A percentile compares a stretch with the other conserved stretches of the same genome.
Conservation (phyloP, 2,888 invertebrate genomes). For the Diarsia brunnea region DNA sequence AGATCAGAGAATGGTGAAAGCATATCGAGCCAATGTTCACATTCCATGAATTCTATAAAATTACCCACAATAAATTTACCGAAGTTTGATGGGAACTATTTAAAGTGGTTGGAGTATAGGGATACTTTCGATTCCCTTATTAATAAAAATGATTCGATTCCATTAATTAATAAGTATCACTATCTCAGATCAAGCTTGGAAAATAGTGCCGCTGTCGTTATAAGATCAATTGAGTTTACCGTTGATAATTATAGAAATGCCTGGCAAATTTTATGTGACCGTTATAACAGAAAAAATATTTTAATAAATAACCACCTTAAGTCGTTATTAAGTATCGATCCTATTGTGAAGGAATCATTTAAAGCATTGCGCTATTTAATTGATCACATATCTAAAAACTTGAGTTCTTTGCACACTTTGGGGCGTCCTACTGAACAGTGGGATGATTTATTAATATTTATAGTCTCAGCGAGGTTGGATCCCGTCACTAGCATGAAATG, state of each 20-base stretch:
- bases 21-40: too few relatives aligned
- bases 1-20: too few relatives aligned
- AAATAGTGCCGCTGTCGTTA: slow-evolving; percentile 45
- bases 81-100: too few relatives aligned
- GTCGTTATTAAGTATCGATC: slow-evolving; percentile 15
- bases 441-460: too few relatives aligned
- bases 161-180: slow-evolving; percentile 61
- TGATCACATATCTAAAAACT: too few relatives aligned
- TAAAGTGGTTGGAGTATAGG: slow-evolving; percentile 54
- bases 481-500: too few relatives aligned
- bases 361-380: too few relatives aligned
- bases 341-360: slow-evolving; percentile 8
- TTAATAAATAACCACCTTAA: slow-evolving; percentile 23
- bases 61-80: too few relatives aligned
- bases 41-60: too few relatives aligned
- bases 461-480: too few relatives aligned
- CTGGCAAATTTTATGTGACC: slow-evolving; percentile 36
- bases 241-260: slow-evolving; percentile 45
- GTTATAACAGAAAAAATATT: slow-evolving; percentile 25
- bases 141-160: slow-evolving; percentile 53
- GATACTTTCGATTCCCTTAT: slow-evolving; percentile 59
- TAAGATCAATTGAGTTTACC: slow-evolving; percentile 50
- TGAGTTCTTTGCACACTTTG: too few relatives aligned
- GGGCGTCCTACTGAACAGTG: too few relatives aligned
- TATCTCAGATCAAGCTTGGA: slow-evolving; percentile 56